phyloP scores from a whole-genome alignment of 2,113 vertebrate genomes.

The Lasiurus borealis region DNA sequence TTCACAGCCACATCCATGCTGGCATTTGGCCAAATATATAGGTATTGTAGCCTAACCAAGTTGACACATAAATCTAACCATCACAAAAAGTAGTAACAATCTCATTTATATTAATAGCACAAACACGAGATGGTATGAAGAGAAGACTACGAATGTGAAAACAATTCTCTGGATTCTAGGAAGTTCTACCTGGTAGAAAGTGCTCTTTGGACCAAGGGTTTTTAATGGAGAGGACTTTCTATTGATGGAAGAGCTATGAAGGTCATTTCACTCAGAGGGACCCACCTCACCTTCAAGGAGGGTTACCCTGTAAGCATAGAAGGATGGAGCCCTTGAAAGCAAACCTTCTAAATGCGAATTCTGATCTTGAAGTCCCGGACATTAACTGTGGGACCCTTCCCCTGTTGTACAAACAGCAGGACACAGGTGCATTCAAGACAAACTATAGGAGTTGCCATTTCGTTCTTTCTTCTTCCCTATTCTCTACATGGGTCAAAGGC shows the following conservation, averaged over 20 bases:
- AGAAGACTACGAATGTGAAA: not conserved
- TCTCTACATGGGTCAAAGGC: not conserved
- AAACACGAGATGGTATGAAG: not conserved
- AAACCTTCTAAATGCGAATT: not conserved
- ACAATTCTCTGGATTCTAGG: not conserved
- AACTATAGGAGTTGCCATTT: not conserved
- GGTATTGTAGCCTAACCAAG: not conserved
- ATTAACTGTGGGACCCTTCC: not conserved
- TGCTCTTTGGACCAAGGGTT: not conserved
- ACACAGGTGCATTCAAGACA: not conserved
- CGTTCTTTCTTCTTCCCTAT: not conserved
- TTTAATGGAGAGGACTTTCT: not conserved
- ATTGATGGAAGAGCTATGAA: not conserved
- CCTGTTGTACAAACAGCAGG: not conserved
- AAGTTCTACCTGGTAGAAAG: not conserved
- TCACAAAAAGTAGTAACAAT: not conserved
- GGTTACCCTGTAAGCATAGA: not conserved
- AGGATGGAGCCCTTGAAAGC: not conserved
- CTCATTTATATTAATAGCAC: not conserved
- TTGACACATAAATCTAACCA: not conserved
- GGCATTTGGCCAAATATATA: not conserved
- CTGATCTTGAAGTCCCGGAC: not conserved
- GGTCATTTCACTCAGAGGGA: accelerated
- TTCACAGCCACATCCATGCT: not conserved
- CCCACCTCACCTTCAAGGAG: not conserved